Evolutionary conservation across 2,797 vertebrate genomes (phyloP).

Genomic region (Tolypeutes matacus): DNA sequence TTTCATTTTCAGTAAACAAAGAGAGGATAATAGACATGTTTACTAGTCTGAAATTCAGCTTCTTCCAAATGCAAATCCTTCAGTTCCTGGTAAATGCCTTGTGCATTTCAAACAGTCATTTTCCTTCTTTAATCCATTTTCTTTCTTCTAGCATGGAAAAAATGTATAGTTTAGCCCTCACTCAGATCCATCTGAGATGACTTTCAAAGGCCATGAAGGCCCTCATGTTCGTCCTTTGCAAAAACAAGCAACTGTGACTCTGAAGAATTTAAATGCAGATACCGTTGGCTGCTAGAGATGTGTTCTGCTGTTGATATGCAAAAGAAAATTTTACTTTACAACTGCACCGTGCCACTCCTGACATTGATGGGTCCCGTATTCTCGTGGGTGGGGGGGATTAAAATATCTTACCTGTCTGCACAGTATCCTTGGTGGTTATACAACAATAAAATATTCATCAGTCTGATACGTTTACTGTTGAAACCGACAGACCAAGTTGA

Average conservation of each 20-base stretch:
- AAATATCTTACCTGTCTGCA: constrained; percentile 72
- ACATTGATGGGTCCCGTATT: constrained; percentile 53
- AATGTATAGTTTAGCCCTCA: constrained; percentile 74
- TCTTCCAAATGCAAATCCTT: constrained; percentile 66
- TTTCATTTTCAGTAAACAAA: constrained; percentile 84
- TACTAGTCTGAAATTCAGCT: constrained; percentile 74
- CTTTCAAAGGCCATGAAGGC: constrained; percentile 70
- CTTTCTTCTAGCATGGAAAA: constrained; percentile 60
- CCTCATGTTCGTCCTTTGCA: constrained; percentile 72
- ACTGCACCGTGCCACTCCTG: background rate
- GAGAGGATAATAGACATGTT: constrained; percentile 75
- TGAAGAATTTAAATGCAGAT: constrained; percentile 75
- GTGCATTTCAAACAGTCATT: constrained; percentile 79
- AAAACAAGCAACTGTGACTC: constrained; percentile 70
- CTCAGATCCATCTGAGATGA: constrained; percentile 69
- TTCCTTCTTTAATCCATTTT: constrained; percentile 73
- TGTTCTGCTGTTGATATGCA: constrained; percentile 67
- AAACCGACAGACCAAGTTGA: constrained; percentile 59
- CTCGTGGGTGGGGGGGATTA: constrained; percentile 64
- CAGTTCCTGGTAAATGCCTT: constrained; percentile 67
- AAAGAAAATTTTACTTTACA: constrained; percentile 69
- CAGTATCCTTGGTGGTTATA: constrained; percentile 71
- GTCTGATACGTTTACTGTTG: constrained; percentile 67
- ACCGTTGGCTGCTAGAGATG: constrained; percentile 69
- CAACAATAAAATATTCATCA: constrained; percentile 75